These are phyloP conservation scores for Lacerta viridis DNA, from an alignment of 2,797 vertebrate species.

Conservation along the genomic window DNA sequence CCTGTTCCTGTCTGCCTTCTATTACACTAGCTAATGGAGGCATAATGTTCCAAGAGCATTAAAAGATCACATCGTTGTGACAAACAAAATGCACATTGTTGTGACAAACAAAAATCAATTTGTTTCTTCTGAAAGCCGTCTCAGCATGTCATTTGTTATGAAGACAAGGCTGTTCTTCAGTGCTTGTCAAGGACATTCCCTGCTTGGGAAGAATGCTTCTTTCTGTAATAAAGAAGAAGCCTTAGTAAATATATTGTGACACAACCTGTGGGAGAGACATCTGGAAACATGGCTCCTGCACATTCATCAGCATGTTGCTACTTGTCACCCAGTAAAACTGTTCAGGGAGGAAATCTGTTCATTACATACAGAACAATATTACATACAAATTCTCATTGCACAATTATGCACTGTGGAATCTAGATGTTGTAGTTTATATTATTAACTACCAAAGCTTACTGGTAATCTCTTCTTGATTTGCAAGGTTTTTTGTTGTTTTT, in stretches of 20 bases:
- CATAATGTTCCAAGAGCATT: background rate
- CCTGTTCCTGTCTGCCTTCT: background rate
- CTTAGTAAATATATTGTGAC: background rate
- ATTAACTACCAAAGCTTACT: background rate
- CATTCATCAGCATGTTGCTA: conserved; percentile 1
- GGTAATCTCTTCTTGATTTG: background rate
- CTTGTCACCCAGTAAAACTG: background rate
- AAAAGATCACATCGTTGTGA: background rate
- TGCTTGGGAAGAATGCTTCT: background rate
- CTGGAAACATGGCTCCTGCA: conserved; percentile 8
- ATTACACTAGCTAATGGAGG: background rate
- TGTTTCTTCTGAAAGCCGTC: conserved; percentile 1
- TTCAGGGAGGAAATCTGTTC: conserved; percentile 14
- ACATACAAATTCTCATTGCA: background rate
- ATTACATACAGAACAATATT: background rate
- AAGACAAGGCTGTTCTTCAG: conserved; percentile 11
- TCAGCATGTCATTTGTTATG: conserved; percentile 5
- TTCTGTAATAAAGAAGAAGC: conserved; percentile 10
- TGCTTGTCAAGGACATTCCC: conserved; percentile 27
- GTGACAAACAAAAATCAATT: conserved; percentile 31
- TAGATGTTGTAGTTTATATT: background rate
- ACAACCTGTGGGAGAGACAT: background rate
- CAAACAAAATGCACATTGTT: background rate
- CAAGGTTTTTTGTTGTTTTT: background rate
- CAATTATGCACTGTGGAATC: background rate